phyloP scores from a whole-genome alignment of 2,113 vertebrate species.

The Callipepla squamata region DNA sequence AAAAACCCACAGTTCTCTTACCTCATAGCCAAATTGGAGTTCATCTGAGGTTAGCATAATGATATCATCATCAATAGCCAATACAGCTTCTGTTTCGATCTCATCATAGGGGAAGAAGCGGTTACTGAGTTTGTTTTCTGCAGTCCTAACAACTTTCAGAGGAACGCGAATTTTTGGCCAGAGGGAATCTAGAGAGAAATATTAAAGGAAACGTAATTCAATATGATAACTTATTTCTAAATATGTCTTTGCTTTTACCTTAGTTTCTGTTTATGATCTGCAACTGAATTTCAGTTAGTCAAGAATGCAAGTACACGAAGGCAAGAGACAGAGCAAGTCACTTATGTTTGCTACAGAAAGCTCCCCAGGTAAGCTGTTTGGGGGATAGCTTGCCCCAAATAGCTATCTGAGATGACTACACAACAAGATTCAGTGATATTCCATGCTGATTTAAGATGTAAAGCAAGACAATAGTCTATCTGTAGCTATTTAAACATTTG shows the following conservation, averaged over 20 bases:
- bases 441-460: neutral
- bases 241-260: neutral
- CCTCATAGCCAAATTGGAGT: slow-evolving; percentile 98
- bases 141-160: slow-evolving; percentile 92
- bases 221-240: neutral
- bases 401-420: neutral
- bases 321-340: neutral
- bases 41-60: slow-evolving; percentile 98
- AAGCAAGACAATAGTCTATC: neutral
- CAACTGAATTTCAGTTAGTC: too few relatives aligned
- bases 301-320: neutral
- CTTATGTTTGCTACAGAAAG: neutral
- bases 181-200: slow-evolving; percentile 82
- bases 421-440: neutral
- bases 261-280: neutral
- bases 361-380: neutral
- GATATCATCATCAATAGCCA: slow-evolving; percentile 98
- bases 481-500: neutral
- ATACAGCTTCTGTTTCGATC: slow-evolving; percentile 94
- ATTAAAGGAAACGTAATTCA: neutral
- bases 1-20: slow-evolving; percentile 49
- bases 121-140: slow-evolving; percentile 97
- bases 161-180: slow-evolving; percentile 98
- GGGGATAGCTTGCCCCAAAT: neutral
- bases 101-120: slow-evolving; percentile 99